Percentiles rank a stretch among this genome's conserved stretches.
Evolutionary conservation across 2,113 vertebrate genomes (phyloP).

Genomic region (Trochalopteron elliotii): DNA sequence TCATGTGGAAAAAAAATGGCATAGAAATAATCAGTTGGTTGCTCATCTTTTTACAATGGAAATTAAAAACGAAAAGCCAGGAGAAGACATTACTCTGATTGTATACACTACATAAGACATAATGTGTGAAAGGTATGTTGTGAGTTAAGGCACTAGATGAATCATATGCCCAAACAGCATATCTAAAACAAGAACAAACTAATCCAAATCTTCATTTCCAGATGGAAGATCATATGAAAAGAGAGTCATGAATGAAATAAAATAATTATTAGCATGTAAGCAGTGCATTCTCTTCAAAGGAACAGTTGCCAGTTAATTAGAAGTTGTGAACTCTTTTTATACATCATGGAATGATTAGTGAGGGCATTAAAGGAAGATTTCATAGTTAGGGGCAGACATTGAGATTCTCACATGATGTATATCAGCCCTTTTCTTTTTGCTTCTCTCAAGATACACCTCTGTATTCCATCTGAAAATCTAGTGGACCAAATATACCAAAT

Average conservation of each 20-base stretch:
- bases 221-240: background rate
- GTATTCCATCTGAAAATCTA: background rate
- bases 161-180: background rate
- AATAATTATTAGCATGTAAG: background rate
- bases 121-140: accelerated
- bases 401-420: background rate
- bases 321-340: background rate
- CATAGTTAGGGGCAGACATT: background rate
- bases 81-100: background rate
- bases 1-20: accelerated
- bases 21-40: background rate
- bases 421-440: background rate
- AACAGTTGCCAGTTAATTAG: background rate
- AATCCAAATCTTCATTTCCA: background rate
- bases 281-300: background rate
- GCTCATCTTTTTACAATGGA: background rate
- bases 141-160: background rate
- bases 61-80: background rate
- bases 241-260: background rate
- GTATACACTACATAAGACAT: background rate
- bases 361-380: background rate
- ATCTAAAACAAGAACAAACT: background rate
- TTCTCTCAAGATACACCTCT: background rate
- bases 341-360: background rate
- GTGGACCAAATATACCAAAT: background rate